phyloP scores from a whole-genome alignment of 64 coral and sea anemone genomes.

The Actinia equina region DNA sequence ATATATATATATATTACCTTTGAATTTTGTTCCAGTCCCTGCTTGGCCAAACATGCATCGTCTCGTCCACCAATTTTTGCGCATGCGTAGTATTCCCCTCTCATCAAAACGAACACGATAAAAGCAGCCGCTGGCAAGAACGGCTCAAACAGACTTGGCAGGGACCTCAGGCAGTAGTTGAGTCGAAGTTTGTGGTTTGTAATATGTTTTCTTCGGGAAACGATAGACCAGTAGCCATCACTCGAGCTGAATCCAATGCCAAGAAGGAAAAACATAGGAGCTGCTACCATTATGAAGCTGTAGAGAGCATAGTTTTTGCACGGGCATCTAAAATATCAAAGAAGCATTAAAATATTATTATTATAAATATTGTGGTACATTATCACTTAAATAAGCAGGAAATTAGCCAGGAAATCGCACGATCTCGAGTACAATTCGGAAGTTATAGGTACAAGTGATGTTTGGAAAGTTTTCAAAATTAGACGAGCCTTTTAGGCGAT shows the following conservation, averaged over 20 bases:
- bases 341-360: too few species aligned
- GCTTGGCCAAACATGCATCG: not conserved
- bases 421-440: too few species aligned
- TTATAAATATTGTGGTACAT: too few species aligned
- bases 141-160: constrained; percentile 20
- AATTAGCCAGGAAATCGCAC: too few species aligned
- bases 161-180: constrained; percentile 16
- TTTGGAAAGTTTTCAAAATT: too few species aligned
- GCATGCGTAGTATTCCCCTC: constrained; percentile 26
- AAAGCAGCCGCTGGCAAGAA: constrained; percentile 4
- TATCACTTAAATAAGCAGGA: too few species aligned
- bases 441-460: too few species aligned
- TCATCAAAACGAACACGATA: not conserved
- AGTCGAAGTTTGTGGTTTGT: not conserved
- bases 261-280: constrained; percentile 6
- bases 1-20: not conserved
- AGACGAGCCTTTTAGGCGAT: too few species aligned
- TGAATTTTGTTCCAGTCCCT: not conserved
- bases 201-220: not conserved
- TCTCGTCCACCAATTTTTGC: not conserved
- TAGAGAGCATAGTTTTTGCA: constrained; percentile 16
- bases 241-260: constrained; percentile 4
- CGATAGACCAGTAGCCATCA: constrained; percentile 6
- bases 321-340: constrained; percentile 5
- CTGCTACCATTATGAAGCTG: constrained; percentile 9